These are phyloP conservation scores for Eptesicus fuscus DNA, from an alignment of 2,113 vertebrate genomes.

Conservation along the genomic window DNA sequence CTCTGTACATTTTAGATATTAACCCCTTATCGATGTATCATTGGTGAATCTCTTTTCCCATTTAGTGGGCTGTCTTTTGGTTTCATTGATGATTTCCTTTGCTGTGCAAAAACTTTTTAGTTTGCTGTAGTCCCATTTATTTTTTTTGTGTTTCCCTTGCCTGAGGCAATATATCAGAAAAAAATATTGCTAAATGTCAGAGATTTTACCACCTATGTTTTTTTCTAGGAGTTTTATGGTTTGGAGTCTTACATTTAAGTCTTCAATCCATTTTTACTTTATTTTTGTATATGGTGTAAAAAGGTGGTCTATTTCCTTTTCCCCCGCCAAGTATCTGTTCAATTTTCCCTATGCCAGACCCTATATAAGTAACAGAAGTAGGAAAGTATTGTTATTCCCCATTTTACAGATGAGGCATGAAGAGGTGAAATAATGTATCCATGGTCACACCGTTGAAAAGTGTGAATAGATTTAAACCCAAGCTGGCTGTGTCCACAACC, in stretches of 20 bases:
- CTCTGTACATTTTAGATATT: background rate
- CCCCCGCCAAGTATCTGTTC: background rate
- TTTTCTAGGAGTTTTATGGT: background rate
- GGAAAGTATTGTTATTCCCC: background rate
- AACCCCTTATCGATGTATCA: background rate
- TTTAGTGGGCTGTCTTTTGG: background rate
- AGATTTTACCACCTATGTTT: background rate
- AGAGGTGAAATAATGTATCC: background rate
- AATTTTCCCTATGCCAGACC: background rate
- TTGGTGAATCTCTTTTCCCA: background rate
- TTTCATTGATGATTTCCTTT: background rate
- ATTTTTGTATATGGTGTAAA: background rate
- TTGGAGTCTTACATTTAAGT: background rate
- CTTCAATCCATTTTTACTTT: background rate
- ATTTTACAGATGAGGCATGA: background rate
- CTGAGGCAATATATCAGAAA: background rate
- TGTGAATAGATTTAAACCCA: background rate
- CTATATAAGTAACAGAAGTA: background rate
- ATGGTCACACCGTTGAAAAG: background rate
- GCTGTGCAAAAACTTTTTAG: background rate
- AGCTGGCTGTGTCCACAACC: background rate
- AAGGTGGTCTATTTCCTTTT: background rate
- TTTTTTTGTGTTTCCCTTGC: background rate
- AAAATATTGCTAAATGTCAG: background rate
- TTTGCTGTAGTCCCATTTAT: background rate